phyloP scores from a whole-genome alignment of 2,797 vertebrate genomes.

The Siniperca undulata region DNA sequence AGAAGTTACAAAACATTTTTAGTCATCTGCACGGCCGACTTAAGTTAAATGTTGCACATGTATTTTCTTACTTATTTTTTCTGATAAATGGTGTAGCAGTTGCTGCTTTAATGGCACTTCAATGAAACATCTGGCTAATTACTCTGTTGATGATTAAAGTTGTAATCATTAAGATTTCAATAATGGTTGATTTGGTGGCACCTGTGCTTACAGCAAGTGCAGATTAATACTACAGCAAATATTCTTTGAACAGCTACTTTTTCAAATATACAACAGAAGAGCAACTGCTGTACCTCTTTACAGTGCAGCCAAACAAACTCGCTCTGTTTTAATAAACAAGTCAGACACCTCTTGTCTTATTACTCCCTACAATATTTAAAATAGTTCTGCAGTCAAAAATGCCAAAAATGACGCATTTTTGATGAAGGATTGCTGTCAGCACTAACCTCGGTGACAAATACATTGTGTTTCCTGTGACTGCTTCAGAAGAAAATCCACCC shows the following conservation, averaged over 20 bases:
- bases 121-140: not conserved
- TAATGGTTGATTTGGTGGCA: not conserved
- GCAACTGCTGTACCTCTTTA: not conserved
- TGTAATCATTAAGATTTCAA: not conserved
- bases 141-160: not conserved
- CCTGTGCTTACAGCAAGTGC: not conserved
- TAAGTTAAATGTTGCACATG: too few species aligned
- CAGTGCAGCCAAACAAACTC: not conserved
- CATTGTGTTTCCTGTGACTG: too few species aligned
- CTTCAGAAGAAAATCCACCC: not conserved
- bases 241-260: not conserved
- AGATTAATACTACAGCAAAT: not conserved
- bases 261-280: not conserved
- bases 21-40: too few species aligned
- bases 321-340: not conserved
- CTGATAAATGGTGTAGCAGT: not conserved
- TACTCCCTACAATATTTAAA: not conserved
- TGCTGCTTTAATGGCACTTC: not conserved
- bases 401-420: not conserved
- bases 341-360: not conserved
- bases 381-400: not conserved
- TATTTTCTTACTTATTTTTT: not conserved
- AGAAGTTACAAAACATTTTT: too few species aligned
- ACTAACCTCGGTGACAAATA: not conserved
- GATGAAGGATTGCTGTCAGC: not conserved